A percentile compares a stretch with the other conserved stretches of the same genome.
These are phyloP conservation scores for Phrynosoma platyrhinos DNA, from an alignment of 2,113 vertebrate genomes.

Conservation along the genomic window DNA sequence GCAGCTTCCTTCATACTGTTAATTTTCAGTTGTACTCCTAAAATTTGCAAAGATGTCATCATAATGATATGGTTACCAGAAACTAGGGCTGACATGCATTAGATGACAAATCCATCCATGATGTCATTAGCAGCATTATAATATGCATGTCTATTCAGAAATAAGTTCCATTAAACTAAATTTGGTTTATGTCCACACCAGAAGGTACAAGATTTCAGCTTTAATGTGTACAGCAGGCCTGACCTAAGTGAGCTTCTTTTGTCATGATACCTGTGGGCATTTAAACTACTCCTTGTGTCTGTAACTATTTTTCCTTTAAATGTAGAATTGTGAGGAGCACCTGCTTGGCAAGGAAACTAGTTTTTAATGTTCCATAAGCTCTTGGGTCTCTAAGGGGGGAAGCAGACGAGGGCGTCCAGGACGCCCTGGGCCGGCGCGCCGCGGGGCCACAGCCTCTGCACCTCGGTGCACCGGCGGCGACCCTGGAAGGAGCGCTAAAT, in stretches of 20 bases:
- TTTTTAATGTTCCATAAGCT: constrained; percentile 20
- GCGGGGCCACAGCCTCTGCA: no score
- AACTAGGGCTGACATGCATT: not conserved
- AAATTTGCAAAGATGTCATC: not conserved
- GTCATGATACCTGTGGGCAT: not conserved
- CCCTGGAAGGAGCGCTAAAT: no score
- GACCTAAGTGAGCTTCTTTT: not conserved
- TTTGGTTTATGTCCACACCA: not conserved
- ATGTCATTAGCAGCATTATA: not conserved
- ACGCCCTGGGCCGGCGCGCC: no score
- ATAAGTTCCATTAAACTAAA: not conserved
- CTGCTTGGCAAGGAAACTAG: constrained; percentile 16
- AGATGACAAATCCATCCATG: not conserved
- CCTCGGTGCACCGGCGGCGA: no score
- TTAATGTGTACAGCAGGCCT: not conserved
- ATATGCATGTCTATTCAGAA: not conserved
- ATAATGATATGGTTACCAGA: not conserved
- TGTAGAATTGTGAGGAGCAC: not conserved
- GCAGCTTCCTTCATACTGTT: no score
- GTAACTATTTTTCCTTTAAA: not conserved
- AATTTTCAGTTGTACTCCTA: no score
- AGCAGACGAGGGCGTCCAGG: no score
- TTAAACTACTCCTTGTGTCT: not conserved
- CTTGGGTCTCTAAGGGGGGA: constrained; percentile 12
- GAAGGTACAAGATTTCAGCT: not conserved